Conservation (phyloP, 2,113 vertebrate genomes). For the Oryzias woworae region DNA sequence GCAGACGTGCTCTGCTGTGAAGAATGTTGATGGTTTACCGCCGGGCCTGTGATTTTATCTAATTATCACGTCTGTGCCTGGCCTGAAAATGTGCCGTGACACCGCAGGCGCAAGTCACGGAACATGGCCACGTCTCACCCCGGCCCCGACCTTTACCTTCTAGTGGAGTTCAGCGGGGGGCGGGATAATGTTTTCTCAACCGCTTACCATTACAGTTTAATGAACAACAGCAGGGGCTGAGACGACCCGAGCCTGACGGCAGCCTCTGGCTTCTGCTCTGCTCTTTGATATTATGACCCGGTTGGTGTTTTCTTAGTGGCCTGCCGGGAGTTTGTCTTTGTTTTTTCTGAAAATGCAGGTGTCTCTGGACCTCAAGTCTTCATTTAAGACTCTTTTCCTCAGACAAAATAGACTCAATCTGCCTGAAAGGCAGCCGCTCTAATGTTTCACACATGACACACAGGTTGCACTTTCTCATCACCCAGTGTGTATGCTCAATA, state of each 20-base stretch:
- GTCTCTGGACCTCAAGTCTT: constrained; percentile 5
- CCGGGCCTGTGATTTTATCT: constrained; percentile 33
- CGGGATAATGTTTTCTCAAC: constrained; percentile 63
- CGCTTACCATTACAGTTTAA: constrained; percentile 70
- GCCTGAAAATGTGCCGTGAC: constrained; percentile 46
- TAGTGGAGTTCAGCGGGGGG: constrained; percentile 50
- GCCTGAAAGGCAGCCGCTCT: neutral
- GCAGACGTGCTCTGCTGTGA: constrained; percentile 26
- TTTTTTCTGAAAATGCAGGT: constrained; percentile 44
- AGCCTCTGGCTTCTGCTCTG: constrained; percentile 23
- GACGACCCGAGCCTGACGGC: constrained; percentile 46
- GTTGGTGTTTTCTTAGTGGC: constrained; percentile 27
- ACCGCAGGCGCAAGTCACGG: constrained; percentile 9
- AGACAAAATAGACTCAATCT: neutral
- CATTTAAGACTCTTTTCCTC: neutral
- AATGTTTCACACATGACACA: neutral
- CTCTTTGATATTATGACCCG: constrained; percentile 62
- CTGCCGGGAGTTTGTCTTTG: constrained; percentile 12
- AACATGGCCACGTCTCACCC: constrained; percentile 4
- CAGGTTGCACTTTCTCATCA: neutral
- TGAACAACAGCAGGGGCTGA: constrained; percentile 63
- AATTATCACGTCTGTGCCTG: constrained; percentile 36
- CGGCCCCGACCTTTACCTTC: constrained; percentile 52
- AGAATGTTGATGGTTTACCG: constrained; percentile 34
- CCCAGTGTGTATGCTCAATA: neutral